Percentiles rank a stretch among this genome's conserved stretches.
phyloP scores from a whole-genome alignment of 2,888 invertebrate species.

The Leptinotarsa juncta region DNA sequence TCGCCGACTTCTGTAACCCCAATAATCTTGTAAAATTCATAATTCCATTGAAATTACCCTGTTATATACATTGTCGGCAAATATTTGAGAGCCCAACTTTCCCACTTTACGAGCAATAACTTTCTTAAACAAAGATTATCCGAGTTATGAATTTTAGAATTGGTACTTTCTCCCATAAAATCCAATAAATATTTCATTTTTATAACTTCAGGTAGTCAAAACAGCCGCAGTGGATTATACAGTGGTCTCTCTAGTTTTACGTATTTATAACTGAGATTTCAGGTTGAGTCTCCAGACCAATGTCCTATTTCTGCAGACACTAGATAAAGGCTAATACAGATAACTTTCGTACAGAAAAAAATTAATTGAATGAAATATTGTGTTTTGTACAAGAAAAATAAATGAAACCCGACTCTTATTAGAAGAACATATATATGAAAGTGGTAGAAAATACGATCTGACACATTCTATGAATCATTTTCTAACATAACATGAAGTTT shows the following conservation, averaged over 20 bases:
- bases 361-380: too few relatives aligned
- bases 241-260: constrained; percentile 23
- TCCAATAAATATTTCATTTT: constrained; percentile 43
- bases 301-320: background rate
- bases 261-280: constrained; percentile 26
- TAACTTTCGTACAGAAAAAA: too few relatives aligned
- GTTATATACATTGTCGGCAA: constrained; percentile 23
- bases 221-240: constrained; percentile 29
- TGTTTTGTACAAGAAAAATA: too few relatives aligned
- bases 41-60: constrained; percentile 21
- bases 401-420: too few relatives aligned
- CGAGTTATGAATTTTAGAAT: constrained; percentile 39
- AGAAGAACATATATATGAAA: too few relatives aligned
- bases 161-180: constrained; percentile 42
- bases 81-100: constrained; percentile 23
- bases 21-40: constrained; percentile 19
- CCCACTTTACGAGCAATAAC: constrained; percentile 34
- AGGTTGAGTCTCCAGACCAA: constrained; percentile 20
- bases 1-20: constrained; percentile 24
- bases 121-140: constrained; percentile 34
- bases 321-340: constrained; percentile 74
- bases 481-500: too few relatives aligned
- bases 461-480: too few relatives aligned
- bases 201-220: constrained; percentile 43
- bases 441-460: too few relatives aligned